These are phyloP conservation scores for Pocillopora verrucosa DNA, from an alignment of 64 coral and sea anemone species.

Conservation along the genomic window DNA sequence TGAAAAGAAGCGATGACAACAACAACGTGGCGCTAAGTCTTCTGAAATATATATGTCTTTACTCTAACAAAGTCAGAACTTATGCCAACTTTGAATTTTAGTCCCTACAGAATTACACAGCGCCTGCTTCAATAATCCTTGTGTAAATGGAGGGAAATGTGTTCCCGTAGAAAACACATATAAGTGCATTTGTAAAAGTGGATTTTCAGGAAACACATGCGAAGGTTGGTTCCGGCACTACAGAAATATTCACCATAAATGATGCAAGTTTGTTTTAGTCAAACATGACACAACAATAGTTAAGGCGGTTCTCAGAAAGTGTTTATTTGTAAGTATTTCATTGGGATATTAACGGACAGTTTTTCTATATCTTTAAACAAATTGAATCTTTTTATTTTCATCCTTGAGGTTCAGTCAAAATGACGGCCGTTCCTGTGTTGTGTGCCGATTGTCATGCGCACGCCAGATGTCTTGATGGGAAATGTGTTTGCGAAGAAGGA, in stretches of 20 bases:
- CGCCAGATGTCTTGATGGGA: conserved; percentile 50
- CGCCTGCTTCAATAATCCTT: conserved; percentile 70
- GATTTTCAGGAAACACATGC: conserved; percentile 72
- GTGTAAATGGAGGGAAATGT: conserved; percentile 84
- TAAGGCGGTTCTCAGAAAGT: no score
- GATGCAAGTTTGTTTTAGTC: not conserved
- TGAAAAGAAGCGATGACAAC: no score
- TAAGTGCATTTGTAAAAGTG: conserved; percentile 74
- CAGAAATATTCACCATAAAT: not conserved
- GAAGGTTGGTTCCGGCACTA: conserved; percentile 57
- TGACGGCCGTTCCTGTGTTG: not conserved
- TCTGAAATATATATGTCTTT: no score
- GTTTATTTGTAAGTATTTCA: no score
- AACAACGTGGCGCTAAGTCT: no score
- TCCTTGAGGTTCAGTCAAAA: not conserved
- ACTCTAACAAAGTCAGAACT: not conserved
- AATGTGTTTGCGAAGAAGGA: conserved; percentile 70
- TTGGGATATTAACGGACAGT: no score
- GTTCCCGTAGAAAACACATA: conserved; percentile 48
- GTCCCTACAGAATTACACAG: conserved; percentile 1
- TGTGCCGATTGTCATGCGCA: conserved; percentile 62
- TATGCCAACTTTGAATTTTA: not conserved
- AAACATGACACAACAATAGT: no score
- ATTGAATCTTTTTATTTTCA: no score
- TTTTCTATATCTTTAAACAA: no score